Evolutionary conservation across 2,797 vertebrate genomes (phyloP), one percentile per base, ranked within the genome.

Genomic region (Spatula versicolor): DNA sequence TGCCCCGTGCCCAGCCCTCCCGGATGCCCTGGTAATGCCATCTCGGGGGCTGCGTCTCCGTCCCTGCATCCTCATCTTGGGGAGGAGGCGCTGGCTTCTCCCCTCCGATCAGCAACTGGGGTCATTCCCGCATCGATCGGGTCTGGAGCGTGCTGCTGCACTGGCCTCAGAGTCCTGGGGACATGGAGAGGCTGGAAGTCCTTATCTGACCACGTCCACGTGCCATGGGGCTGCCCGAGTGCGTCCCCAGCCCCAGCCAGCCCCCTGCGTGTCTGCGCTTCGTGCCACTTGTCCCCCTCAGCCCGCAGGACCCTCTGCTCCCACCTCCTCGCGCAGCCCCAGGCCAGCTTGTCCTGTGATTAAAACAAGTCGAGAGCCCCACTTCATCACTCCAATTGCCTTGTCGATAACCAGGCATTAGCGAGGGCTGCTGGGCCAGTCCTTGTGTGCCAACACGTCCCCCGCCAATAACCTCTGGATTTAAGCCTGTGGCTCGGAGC

Each of bases 261-360:
- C 55, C 62, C 46, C 54, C 0, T 9, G 37, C 13, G 1, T 0
- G 5, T 37, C 60, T 59, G 39, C 2, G 13, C 62, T 69, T 56
- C 23, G 37, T 8, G 26, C 12, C 2, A 0, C 60, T 56, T 0
- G 0, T 48, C 39, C 31, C 11, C 28, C 33, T 14, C 0, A 0
- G 11, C 31, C 0, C 0, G 7, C 12, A 39, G 30, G 5, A 3
- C 13, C 43, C 41, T 68, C 48, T 52, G 31, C 28, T 67, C 16
- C 25, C 13, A 7, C 11, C 7, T 26, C 43, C 35, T 62, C 1
- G 0, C 35, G n/a, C n/a, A 52, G 35, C 41, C 20, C 46, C 45
- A 23, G 21, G 15, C 28, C 8, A 64, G 20, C 22, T 68, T 15
- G 22, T 54, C 19, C 76, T 73, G 71, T 58, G 66, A 43, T 88